Evolutionary conservation across 2,797 vertebrate species (phyloP), one percentile per base, ranked within the genome.

Genomic region (Ctenochaetus hawaiiensis): DNA sequence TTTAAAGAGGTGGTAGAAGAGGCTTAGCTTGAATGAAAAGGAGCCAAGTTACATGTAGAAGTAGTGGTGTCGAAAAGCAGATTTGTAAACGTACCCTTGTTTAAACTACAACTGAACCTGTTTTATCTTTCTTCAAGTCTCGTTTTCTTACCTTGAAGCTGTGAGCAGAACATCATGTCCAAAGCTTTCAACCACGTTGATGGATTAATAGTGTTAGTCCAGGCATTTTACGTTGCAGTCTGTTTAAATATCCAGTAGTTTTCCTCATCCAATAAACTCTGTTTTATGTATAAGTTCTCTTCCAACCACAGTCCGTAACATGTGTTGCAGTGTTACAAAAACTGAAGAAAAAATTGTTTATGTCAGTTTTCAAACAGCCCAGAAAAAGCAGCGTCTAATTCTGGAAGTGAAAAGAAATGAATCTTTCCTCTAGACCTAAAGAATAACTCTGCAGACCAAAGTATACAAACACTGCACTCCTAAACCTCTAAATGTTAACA

Each of bases 401-500:
- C 60, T 72, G 18, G 6, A 75, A 54, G 54, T 56, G 49, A 71
- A 77, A 70, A 54, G 9, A 81, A 7, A 34, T 34, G 30, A 54
- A 80, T 47, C n/a, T 58, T 73, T 62, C 45, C 52, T 49, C 45
- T n/a, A 17, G 57, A 41, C 56, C 41, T 45, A 30, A 72, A 72
- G 44, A 84, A 78, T 62, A 52, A 71, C 34, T 52, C 54, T 49
- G 6, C 66, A 77, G 62, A 63, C 44, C 60, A 72, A 68, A 78
- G 64, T 80, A 58, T 70, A 77, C 70, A 70, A 75, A 83, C 65
- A 81, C 23, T 60, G 56, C 71, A 68, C 34, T 61, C 43, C 51
- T 11, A 49, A 81, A 87, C 72, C 11, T 62, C 6, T 34, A 67
- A 68, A 65, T 85, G 75, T 89, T 80, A 71, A 81, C 57, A 75